Percentiles rank a stretch among this genome's conserved stretches.
phyloP scores from a whole-genome alignment of 2,888 invertebrate species.

The Odontomyia ornata region DNA sequence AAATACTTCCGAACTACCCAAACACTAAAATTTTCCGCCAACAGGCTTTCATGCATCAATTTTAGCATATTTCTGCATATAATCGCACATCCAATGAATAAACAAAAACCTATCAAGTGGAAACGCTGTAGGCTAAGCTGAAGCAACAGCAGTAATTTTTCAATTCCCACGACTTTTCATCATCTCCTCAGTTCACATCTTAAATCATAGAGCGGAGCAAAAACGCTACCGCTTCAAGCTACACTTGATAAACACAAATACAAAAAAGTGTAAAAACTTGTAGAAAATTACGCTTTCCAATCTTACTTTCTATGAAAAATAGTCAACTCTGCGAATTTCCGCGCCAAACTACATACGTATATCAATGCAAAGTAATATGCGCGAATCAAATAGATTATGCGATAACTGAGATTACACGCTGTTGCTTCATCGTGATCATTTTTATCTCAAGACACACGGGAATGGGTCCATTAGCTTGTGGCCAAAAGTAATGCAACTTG shows the following conservation, averaged over 20 bases:
- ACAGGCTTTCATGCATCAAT: too few relatives aligned
- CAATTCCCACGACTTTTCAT: too few relatives aligned
- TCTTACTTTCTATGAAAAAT: not conserved
- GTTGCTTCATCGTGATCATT: not conserved
- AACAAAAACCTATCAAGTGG: too few relatives aligned
- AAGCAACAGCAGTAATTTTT: too few relatives aligned
- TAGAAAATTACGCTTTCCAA: conserved; percentile 1
- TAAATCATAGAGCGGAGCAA: too few relatives aligned
- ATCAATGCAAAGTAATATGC: not conserved
- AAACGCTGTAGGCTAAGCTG: too few relatives aligned
- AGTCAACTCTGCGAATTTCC: not conserved
- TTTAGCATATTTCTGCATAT: too few relatives aligned
- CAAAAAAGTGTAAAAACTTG: not conserved
- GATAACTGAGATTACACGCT: not conserved
- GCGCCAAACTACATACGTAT: not conserved
- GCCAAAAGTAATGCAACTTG: not conserved
- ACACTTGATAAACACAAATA: not conserved
- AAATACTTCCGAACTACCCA: too few relatives aligned
- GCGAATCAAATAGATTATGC: not conserved
- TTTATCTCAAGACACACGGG: not conserved
- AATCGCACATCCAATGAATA: too few relatives aligned
- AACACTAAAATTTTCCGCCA: too few relatives aligned
- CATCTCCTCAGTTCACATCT: too few relatives aligned
- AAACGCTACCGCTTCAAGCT: too few relatives aligned
- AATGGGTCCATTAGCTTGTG: not conserved